A percentile compares a stretch with the other conserved stretches of the same genome.
Evolutionary conservation across 2,797 vertebrate species (phyloP).

Genomic region (Schizothorax lantsangensis): DNA sequence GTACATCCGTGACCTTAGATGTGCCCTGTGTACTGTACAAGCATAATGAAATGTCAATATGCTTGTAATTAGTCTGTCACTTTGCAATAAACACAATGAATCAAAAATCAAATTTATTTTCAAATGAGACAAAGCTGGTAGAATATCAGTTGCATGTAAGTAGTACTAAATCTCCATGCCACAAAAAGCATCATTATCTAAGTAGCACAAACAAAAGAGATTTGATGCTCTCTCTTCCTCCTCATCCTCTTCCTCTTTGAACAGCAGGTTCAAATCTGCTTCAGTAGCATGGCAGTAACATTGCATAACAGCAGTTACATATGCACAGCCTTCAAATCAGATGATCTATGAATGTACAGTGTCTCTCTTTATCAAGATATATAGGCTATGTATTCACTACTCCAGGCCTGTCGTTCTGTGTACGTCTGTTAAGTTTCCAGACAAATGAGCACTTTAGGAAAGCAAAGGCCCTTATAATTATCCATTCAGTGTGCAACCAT

Average conservation of each 20-base stretch:
- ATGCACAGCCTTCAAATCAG: background rate
- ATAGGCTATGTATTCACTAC: background rate
- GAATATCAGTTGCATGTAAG: background rate
- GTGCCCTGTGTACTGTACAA: conserved; percentile 30
- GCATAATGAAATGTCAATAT: conserved; percentile 57
- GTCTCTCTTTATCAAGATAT: conserved; percentile 16
- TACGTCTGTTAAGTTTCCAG: background rate
- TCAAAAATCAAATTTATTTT: conserved; percentile 46
- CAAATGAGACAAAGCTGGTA: conserved; percentile 5
- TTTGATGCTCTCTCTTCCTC: background rate
- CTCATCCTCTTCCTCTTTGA: background rate
- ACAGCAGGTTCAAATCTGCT: background rate
- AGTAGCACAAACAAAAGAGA: background rate
- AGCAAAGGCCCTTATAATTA: background rate
- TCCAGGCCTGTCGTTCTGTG: background rate
- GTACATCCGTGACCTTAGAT: conserved; percentile 12
- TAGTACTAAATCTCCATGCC: background rate
- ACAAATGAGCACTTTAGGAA: background rate
- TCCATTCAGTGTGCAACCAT: background rate
- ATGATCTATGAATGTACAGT: background rate
- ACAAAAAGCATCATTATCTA: background rate
- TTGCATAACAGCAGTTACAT: background rate
- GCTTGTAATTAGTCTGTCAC: conserved; percentile 66
- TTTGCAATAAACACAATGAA: conserved; percentile 65
- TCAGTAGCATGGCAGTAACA: background rate